Conservation (phyloP, 2,888 invertebrate species). For the Temnothorax ravouxi region DNA sequence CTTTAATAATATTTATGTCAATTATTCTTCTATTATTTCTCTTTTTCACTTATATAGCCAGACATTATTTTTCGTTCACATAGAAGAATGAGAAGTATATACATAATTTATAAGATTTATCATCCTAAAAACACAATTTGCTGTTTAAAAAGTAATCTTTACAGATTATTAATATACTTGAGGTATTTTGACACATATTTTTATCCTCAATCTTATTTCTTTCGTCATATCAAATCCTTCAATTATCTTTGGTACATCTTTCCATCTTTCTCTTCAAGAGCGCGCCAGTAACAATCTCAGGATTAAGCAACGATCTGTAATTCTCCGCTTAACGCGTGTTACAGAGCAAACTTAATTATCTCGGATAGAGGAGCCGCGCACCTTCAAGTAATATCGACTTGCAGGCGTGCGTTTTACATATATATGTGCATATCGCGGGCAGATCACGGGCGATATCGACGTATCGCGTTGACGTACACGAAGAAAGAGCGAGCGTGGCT, state of each 20-base stretch:
- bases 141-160: background rate
- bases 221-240: background rate
- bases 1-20: background rate
- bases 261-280: background rate
- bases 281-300: background rate
- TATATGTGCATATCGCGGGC: slow-evolving; percentile 1
- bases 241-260: background rate
- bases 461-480: slow-evolving; percentile 15
- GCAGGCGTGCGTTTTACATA: slow-evolving; percentile 20
- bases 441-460: slow-evolving; percentile 37
- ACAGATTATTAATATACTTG: background rate
- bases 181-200: background rate
- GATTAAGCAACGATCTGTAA: background rate
- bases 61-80: background rate
- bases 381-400: slow-evolving; percentile 38
- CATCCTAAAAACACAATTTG: background rate
- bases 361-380: background rate
- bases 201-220: too few relatives aligned
- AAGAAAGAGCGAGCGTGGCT: slow-evolving; percentile 28
- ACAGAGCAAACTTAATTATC: slow-evolving; percentile 12
- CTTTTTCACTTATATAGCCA: background rate
- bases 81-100: background rate
- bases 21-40: background rate
- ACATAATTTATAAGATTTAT: background rate
- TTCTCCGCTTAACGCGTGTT: background rate